A percentile compares a stretch with the other conserved stretches of the same genome.
These are phyloP conservation scores for Disparrhopalites patrizii DNA, from an alignment of 2,888 invertebrate genomes.

Conservation along the genomic window DNA sequence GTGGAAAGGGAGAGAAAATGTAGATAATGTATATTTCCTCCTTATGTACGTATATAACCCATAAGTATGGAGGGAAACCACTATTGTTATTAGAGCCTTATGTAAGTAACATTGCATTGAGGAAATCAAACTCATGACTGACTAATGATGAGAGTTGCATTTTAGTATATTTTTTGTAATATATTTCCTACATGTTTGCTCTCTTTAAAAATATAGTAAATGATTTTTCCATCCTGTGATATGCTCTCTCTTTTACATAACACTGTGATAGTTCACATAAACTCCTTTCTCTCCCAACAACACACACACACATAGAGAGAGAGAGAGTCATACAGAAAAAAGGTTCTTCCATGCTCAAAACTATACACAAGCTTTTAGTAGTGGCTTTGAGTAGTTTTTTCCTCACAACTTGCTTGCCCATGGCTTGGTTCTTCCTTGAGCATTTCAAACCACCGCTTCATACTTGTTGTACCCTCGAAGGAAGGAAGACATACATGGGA, in stretches of 20 bases:
- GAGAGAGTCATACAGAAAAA: not conserved
- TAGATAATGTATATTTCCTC: not conserved
- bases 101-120: not conserved
- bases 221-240: too few species aligned
- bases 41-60: not conserved
- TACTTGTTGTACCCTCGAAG: too few species aligned
- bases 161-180: not conserved
- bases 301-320: not conserved
- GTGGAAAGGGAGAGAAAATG: too few species aligned
- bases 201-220: too few species aligned
- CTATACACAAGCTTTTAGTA: not conserved
- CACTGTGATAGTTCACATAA: too few species aligned
- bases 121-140: conserved; percentile 3
- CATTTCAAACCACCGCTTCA: too few species aligned
- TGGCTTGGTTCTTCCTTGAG: conserved; percentile 13
- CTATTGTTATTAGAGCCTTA: not conserved
- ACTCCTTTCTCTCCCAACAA: too few species aligned
- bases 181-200: too few species aligned
- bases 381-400: too few species aligned
- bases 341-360: not conserved
- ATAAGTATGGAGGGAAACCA: not conserved
- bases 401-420: conserved; percentile 11
- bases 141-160: not conserved
- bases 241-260: too few species aligned
- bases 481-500: too few species aligned